These are phyloP conservation scores for Neocrepidodera transversa DNA, from an alignment of 2,888 invertebrate genomes.

Conservation along the genomic window DNA sequence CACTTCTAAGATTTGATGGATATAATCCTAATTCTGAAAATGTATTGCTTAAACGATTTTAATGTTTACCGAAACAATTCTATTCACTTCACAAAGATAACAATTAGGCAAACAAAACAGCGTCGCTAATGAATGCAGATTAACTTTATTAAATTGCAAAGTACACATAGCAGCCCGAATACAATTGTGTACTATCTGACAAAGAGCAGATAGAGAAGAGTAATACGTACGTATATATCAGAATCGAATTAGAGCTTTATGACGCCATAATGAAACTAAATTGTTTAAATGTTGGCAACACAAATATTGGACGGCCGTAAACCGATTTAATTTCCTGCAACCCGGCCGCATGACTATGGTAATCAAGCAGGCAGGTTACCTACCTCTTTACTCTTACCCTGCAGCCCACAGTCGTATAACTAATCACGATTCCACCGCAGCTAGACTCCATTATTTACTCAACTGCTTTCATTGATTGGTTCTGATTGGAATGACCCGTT, in stretches of 20 bases:
- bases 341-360: constrained; percentile 58
- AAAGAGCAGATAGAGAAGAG: constrained; percentile 31
- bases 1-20: too few relatives aligned
- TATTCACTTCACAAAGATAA: constrained; percentile 15
- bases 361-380: constrained; percentile 62
- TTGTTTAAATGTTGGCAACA: constrained; percentile 60
- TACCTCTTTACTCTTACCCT: constrained; percentile 44
- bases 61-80: constrained; percentile 17
- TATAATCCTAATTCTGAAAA: too few relatives aligned
- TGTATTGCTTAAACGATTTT: too few relatives aligned
- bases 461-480: constrained; percentile 54
- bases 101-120: constrained; percentile 34
- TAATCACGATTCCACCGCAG: constrained; percentile 59
- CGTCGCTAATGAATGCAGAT: constrained; percentile 38
- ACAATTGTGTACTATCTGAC: constrained; percentile 33
- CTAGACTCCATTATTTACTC: constrained; percentile 60
- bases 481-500: constrained; percentile 46
- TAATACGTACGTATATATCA: constrained; percentile 30
- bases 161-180: constrained; percentile 34
- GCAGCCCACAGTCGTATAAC: constrained; percentile 52
- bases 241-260: constrained; percentile 41
- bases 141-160: constrained; percentile 38
- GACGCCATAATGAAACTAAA: constrained; percentile 57
- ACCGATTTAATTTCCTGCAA: constrained; percentile 60
- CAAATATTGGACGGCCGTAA: constrained; percentile 58